Percentiles rank a stretch among this genome's conserved stretches.
phyloP scores from a whole-genome alignment of 2,797 vertebrate genomes.

The Atherinosoma microstoma region DNA sequence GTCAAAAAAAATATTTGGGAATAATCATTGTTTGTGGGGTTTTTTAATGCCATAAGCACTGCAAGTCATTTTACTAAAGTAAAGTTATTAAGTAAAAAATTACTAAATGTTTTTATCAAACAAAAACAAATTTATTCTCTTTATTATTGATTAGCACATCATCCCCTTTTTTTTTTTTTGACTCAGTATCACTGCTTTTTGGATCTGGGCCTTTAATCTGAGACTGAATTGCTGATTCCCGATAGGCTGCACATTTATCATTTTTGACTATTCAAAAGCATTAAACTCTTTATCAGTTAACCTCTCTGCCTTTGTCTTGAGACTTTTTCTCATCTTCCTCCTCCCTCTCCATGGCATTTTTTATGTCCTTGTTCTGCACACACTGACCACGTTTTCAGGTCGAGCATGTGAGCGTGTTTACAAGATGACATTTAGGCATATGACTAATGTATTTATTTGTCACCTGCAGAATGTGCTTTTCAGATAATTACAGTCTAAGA shows the following conservation, averaged over 20 bases:
- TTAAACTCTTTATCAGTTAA: background rate
- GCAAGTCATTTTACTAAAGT: too few relatives aligned
- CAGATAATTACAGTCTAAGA: slow-evolving; percentile 1
- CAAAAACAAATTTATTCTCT: background rate
- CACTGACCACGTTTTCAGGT: slow-evolving; percentile 14
- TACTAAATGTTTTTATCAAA: background rate
- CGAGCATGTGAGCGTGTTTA: slow-evolving; percentile 6
- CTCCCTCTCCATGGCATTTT: slow-evolving; percentile 1
- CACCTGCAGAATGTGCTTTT: slow-evolving; percentile 1
- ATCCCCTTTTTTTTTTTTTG: background rate
- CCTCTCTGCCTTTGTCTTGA: slow-evolving; percentile 13
- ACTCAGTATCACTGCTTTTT: background rate
- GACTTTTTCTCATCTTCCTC: slow-evolving; percentile 7
- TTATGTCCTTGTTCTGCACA: slow-evolving; percentile 14
- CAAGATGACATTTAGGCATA: slow-evolving; percentile 5
- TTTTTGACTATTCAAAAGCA: slow-evolving; percentile 20
- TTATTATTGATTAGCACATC: background rate
- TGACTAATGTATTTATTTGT: slow-evolving; percentile 14
- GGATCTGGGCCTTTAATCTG: background rate
- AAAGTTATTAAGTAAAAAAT: background rate
- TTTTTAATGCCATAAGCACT: too few relatives aligned
- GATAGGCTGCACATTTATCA: slow-evolving; percentile 1
- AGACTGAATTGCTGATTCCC: background rate
- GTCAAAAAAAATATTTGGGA: too few relatives aligned
- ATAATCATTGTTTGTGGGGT: too few relatives aligned